Evolutionary conservation across 2,797 vertebrate species (phyloP), one percentile per base, ranked within the genome.

Genomic region (Clarias fuscus): DNA sequence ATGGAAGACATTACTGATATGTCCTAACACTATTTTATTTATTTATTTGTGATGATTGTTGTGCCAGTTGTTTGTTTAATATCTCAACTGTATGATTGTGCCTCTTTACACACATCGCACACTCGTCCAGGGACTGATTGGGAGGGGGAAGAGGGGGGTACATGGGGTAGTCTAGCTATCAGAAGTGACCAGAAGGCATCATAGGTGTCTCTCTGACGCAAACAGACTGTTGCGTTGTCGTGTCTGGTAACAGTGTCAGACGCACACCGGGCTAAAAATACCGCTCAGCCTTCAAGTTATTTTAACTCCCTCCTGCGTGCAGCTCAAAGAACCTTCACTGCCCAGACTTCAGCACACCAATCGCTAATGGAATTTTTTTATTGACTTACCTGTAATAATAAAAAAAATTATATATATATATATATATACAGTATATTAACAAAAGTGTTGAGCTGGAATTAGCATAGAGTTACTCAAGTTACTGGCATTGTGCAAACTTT

Each of bases 141-240:
- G 27, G 18, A 8, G 11, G 56, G 27, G 11, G 62, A n/a, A 64
- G 62, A 7, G 15, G 43, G 22, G 56, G 40, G 75, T 59, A 59
- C 43, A 33, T 80, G 3, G 59, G 33, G 5, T 17, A 33, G 22
- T 0, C 48, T 48, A 43, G 94, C 95, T 95, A 94, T 92, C 94
- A 92, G 94, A 96, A 96, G 96, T 94, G 95, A n/a, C 93, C 95
- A 95, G 95, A 95, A 96, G 95, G 96, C 95, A 95, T 95, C 94
- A 95, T 94, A 94, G 95, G 96, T 94, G 96, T 96, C 91, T 95
- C 95, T 96, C 96, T 97, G 97, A 98, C 96, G 97, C 96, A 98
- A 96, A 95, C 91, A 90, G 91, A 90, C 88, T 92, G 92, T 95
- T 95, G 95, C 95, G 96, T 97, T 96, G 96, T 96, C 95, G 97